phyloP scores from a whole-genome alignment of 1,140 invertebrate species.

The Phortica variegata region DNA sequence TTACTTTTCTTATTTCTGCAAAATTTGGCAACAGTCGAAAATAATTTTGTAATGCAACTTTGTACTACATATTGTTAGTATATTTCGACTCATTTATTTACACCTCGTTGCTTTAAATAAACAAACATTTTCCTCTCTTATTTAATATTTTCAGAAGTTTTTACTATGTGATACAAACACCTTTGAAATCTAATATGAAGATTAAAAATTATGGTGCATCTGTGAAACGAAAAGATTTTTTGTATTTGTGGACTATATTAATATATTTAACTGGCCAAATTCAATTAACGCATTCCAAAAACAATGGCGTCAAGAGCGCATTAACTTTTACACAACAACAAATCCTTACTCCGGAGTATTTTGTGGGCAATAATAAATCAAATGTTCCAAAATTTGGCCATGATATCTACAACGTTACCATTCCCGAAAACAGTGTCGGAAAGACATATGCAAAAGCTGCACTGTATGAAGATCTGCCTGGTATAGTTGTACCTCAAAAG shows the following conservation, averaged over 20 bases:
- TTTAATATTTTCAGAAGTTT: conserved; percentile 33
- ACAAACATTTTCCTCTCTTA: no score
- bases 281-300: conserved; percentile 23
- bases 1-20: no score
- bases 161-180: conserved; percentile 42
- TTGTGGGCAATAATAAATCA: conserved; percentile 14
- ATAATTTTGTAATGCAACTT: no score
- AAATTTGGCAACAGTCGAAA: no score
- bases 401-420: conserved; percentile 81
- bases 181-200: conserved; percentile 44
- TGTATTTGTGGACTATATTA: conserved; percentile 30
- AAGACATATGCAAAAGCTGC: conserved; percentile 72
- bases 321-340: conserved; percentile 3
- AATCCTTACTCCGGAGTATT: no score
- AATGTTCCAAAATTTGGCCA: conserved; percentile 65
- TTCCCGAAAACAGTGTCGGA: conserved; percentile 87
- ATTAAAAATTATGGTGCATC: conserved; percentile 43
- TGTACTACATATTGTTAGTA: no score
- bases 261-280: conserved; percentile 28
- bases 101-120: no score
- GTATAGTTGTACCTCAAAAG: conserved; percentile 58
- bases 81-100: no score
- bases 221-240: conserved; percentile 36
- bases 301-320: conserved; percentile 16
- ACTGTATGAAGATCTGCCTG: conserved; percentile 61